A percentile compares a stretch with the other conserved stretches of the same genome.
Evolutionary conservation across 2,797 vertebrate species (phyloP).

Genomic region (Gallinago solitaria): DNA sequence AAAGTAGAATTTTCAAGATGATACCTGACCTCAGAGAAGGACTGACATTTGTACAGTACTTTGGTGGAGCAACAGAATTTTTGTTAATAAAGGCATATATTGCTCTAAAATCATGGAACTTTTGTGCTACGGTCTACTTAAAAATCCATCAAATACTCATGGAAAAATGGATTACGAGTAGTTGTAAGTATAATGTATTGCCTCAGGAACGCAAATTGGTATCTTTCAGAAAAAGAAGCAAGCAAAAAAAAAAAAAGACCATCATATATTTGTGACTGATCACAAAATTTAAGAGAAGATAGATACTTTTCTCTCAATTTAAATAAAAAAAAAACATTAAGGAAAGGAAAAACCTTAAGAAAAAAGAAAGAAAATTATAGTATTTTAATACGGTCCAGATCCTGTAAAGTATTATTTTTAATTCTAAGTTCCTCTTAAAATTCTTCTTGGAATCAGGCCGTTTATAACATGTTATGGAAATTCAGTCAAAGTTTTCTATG

Average conservation of each 20-base stretch:
- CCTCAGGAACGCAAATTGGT: neutral
- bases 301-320: neutral
- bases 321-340: neutral
- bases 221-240: neutral
- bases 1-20: neutral
- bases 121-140: neutral
- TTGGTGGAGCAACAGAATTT: neutral
- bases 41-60: neutral
- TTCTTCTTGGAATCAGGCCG: neutral
- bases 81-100: neutral
- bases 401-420: neutral
- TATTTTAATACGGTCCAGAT: neutral
- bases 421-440: neutral
- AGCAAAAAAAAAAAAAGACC: accelerated
- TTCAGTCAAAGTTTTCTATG: neutral
- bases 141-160: neutral
- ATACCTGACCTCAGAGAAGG: neutral
- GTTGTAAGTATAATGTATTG: neutral
- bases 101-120: neutral
- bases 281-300: neutral
- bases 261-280: neutral
- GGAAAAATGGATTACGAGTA: neutral
- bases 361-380: neutral
- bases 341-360: neutral
- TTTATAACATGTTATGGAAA: neutral